Conservation (phyloP, 2,888 invertebrate species). For the Chironomus tentans region DNA sequence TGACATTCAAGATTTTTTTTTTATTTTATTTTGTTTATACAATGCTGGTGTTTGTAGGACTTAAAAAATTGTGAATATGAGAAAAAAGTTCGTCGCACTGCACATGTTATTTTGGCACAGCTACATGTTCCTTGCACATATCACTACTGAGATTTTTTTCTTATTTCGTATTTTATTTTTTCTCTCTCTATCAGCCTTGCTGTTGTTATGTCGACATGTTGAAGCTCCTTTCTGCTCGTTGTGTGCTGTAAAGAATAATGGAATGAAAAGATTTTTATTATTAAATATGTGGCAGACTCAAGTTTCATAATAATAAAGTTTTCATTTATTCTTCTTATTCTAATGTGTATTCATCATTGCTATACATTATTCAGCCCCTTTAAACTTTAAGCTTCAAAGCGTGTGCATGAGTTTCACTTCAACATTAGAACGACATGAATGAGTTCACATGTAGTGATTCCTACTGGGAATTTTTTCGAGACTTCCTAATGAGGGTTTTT, state of each 20-base stretch:
- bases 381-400: no score
- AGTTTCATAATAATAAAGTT: conserved; percentile 14
- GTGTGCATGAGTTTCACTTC: no score
- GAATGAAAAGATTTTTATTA: conserved; percentile 6
- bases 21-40: background rate
- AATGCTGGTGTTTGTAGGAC: background rate
- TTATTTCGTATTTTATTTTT: no score
- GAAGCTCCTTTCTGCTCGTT: background rate
- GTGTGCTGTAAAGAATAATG: background rate
- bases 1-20: background rate
- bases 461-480: no score
- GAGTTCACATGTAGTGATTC: no score
- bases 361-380: no score
- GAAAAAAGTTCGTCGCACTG: background rate
- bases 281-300: conserved; percentile 6
- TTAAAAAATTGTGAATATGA: background rate
- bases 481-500: no score
- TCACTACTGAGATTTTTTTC: background rate
- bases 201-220: background rate
- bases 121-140: no score
- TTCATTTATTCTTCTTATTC: background rate
- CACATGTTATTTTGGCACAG: background rate
- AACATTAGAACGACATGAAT: no score
- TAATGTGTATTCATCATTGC: background rate
- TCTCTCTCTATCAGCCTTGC: no score